Evolutionary conservation across 1,140 invertebrate genomes (phyloP).

Genomic region (Lutraria rhynchaena): DNA sequence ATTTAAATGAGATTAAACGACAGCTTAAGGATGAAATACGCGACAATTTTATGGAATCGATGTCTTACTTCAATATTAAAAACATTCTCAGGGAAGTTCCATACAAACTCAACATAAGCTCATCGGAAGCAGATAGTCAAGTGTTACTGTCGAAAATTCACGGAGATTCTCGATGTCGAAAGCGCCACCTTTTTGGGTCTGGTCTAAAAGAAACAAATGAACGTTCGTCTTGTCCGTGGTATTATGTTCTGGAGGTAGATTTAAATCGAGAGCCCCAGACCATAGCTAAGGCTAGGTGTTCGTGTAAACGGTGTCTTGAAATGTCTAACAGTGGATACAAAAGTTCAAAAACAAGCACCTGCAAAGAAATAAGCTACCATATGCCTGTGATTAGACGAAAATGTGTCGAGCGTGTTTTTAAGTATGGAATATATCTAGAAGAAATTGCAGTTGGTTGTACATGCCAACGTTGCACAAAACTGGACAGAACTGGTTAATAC

Average conservation of each 20-base stretch:
- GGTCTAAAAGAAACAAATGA: no score
- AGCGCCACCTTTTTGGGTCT: no score
- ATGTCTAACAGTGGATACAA: neutral
- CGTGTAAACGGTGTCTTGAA: constrained; percentile 15
- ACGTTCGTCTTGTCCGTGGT: constrained; percentile 41
- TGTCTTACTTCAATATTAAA: no score
- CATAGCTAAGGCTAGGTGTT: constrained; percentile 23
- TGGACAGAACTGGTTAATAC: no score
- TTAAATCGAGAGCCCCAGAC: constrained; percentile 1
- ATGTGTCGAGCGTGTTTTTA: neutral
- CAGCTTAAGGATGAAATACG: no score
- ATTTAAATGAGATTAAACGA: no score
- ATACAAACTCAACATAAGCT: no score
- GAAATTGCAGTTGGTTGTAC: constrained; percentile 8
- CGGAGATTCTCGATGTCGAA: no score
- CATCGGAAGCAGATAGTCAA: no score
- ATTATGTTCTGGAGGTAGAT: constrained; percentile 7
- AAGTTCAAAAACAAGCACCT: neutral
- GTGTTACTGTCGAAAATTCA: no score
- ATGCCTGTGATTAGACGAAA: constrained; percentile 13
- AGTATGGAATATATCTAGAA: neutral
- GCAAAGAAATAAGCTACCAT: neutral
- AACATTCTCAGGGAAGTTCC: no score
- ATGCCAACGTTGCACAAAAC: neutral
- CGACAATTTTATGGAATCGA: no score